A percentile compares a stretch with the other conserved stretches of the same genome.
These are phyloP conservation scores for Actenoides lindsayi DNA, from an alignment of 2,113 vertebrate genomes.

Conservation along the genomic window DNA sequence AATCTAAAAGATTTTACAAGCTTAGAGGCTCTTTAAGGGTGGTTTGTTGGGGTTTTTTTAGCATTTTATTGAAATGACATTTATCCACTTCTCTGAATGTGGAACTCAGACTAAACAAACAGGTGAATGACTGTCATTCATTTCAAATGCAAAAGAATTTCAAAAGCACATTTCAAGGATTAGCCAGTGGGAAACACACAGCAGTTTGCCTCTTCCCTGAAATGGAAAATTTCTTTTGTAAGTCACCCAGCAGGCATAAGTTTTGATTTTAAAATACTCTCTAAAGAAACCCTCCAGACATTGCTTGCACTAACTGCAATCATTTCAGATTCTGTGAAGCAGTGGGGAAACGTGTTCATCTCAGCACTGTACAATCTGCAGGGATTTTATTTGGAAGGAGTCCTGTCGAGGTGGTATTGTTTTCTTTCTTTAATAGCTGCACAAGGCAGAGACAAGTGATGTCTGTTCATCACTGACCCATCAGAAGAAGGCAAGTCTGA, in stretches of 20 bases:
- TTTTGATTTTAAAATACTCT: conserved; percentile 48
- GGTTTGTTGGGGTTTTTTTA: neutral
- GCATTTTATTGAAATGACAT: neutral
- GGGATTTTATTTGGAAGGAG: conserved; percentile 19
- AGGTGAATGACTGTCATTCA: neutral
- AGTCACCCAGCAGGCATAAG: neutral
- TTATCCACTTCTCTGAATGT: neutral
- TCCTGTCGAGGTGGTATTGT: neutral
- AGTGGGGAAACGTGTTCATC: neutral
- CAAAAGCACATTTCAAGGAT: conserved; percentile 43
- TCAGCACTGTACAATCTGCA: neutral
- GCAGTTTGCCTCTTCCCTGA: conserved; percentile 25
- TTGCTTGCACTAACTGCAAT: conserved; percentile 6
- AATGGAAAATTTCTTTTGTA: conserved; percentile 40
- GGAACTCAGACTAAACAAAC: conserved; percentile 28
- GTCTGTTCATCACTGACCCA: neutral
- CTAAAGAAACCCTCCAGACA: neutral
- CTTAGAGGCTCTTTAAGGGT: neutral
- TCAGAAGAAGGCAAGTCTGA: neutral
- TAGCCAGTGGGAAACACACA: neutral
- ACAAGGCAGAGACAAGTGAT: neutral
- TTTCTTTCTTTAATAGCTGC: neutral
- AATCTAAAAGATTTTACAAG: neutral
- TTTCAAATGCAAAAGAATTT: conserved; percentile 39
- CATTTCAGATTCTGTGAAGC: conserved; percentile 31